Evolutionary conservation across 2,797 vertebrate species (phyloP).

Genomic region (Sebastes steindachneri): DNA sequence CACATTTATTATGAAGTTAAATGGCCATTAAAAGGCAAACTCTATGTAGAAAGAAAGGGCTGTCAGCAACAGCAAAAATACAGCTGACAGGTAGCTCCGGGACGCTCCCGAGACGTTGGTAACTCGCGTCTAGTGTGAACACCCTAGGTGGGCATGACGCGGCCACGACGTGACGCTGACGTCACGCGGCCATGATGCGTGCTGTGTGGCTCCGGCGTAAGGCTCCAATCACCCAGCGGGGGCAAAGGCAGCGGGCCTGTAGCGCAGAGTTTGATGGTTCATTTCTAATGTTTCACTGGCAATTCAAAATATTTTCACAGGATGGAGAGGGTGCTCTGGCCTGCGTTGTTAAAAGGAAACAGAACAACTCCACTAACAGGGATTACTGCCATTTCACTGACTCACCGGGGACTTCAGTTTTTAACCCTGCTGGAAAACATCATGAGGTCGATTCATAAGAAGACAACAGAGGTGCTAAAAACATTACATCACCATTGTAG

Average conservation of each 20-base stretch:
- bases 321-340: conserved; percentile 4
- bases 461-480: background rate
- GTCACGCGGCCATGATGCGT: too few relatives aligned
- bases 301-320: conserved; percentile 66
- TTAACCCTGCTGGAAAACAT: background rate
- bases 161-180: too few relatives aligned
- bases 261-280: conserved; percentile 71
- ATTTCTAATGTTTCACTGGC: conserved; percentile 71
- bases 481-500: background rate
- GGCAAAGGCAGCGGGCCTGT: conserved; percentile 9
- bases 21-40: too few relatives aligned
- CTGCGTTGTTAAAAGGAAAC: conserved; percentile 25
- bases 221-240: conserved; percentile 20
- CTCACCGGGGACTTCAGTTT: background rate
- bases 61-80: too few relatives aligned
- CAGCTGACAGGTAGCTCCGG: too few relatives aligned
- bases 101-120: too few relatives aligned
- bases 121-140: too few relatives aligned
- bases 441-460: background rate
- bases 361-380: conserved; percentile 1
- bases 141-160: too few relatives aligned
- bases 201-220: too few relatives aligned
- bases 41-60: too few relatives aligned
- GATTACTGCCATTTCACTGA: conserved; percentile 13
- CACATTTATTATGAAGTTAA: too few relatives aligned